Percentiles rank a stretch among this genome's conserved stretches.
Evolutionary conservation across 2,113 vertebrate species (phyloP).

Genomic region (Ageneiosus marmoratus): DNA sequence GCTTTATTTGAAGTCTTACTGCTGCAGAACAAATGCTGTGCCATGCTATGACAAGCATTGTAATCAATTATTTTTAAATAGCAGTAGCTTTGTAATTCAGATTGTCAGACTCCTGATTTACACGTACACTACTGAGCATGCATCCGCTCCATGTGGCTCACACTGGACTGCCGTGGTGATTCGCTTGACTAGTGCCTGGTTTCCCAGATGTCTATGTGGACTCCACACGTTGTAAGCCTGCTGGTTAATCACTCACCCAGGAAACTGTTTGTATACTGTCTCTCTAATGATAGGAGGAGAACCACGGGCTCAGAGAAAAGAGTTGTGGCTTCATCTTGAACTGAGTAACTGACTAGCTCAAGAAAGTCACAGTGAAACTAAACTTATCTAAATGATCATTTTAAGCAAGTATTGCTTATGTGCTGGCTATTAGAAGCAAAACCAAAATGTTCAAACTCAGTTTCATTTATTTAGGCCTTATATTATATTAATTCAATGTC

Average conservation of each 20-base stretch:
- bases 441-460: background rate
- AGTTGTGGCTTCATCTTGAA: conserved; percentile 20
- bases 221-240: conserved; percentile 55
- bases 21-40: background rate
- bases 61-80: conserved; percentile 18
- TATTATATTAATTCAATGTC: background rate
- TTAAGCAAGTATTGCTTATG: background rate
- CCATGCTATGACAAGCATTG: conserved; percentile 5
- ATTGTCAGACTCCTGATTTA: conserved; percentile 32
- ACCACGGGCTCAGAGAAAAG: conserved; percentile 37
- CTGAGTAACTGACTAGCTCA: background rate
- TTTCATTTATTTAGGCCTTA: background rate
- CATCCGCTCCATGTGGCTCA: conserved; percentile 23
- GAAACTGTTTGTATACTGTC: conserved; percentile 61
- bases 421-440: background rate
- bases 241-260: conserved; percentile 62
- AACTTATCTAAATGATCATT: background rate
- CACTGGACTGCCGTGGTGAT: conserved; percentile 23
- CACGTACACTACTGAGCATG: background rate
- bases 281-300: conserved; percentile 72
- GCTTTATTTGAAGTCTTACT: background rate
- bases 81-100: conserved; percentile 14
- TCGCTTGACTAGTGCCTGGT: conserved; percentile 46
- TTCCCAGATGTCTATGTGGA: conserved; percentile 63
- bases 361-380: background rate